Base-by-base conservation (phyloP, 2,797 vertebrate genomes). In the Dendrocincla tyrannina region DNA sequence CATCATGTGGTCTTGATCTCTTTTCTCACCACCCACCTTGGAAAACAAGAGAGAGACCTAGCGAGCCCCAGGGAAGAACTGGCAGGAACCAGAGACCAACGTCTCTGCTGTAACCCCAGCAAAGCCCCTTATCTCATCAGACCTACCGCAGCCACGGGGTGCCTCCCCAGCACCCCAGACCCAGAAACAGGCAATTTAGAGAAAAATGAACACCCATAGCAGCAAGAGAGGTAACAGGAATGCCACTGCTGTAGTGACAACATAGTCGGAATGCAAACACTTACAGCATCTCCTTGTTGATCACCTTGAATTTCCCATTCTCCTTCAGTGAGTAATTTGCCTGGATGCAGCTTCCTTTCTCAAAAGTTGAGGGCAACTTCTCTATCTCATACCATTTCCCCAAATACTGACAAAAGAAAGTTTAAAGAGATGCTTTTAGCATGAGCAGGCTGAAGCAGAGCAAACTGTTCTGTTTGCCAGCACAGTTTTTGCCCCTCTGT, bases 351-450 rank as follows among this genome's bases (percentile, higher is more conserved):
- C 95, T 98, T 93, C 99, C 99, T 86, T 98, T 98, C 97, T 99
- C 99, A 60, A 99, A 99, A 96, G 97, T 98, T 14, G 98, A 98
- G 1, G 99, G 98, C 91, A 99, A 98, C 97, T 98, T 99, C 95
- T 98, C 98, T 70, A 99, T 99, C 98, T 99, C 99, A 8, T 99
- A 99, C 99, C 99, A 99, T 91, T 98, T 98, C 69, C 99, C 99
- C 97, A 99, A 97, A 94, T 99, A 99, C 99, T 99, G 97, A 56
- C 35, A 93, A 95, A 81, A 92, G 88, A 84, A 96, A 97, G 16
- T 39, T 46, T 58, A 73, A 68, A 91, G 69, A 95, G 35, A 73
- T 1, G 2, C 20, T 78, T 91, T 92, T 39, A 91, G 49, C 27
- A 7, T 0, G 3, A n/a, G 23, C 32, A 14, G n/a, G 39, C 55